Evolutionary conservation across 2,888 invertebrate genomes (phyloP).

Genomic region (Agrotis puta): DNA sequence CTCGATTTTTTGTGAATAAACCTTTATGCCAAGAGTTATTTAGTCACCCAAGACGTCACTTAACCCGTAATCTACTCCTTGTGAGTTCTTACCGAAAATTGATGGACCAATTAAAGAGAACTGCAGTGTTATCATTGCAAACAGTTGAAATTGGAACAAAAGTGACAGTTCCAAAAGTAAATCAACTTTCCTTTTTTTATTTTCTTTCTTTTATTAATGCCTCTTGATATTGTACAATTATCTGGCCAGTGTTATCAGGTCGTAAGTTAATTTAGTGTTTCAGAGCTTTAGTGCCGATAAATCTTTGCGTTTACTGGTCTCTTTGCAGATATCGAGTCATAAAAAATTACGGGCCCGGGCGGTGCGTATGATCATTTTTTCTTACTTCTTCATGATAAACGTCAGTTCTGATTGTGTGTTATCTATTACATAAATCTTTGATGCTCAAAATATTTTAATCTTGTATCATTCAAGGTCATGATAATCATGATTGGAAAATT

Average conservation of each 20-base stretch:
- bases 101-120: constrained; percentile 67
- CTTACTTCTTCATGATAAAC: constrained; percentile 35
- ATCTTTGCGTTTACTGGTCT: constrained; percentile 39
- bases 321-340: constrained; percentile 39
- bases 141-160: constrained; percentile 47
- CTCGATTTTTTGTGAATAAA: not conserved
- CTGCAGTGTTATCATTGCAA: constrained; percentile 50
- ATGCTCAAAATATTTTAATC: constrained; percentile 23
- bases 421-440: constrained; percentile 48
- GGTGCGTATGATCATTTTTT: constrained; percentile 40
- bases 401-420: constrained; percentile 25
- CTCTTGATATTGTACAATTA: constrained; percentile 45
- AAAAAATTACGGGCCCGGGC: constrained; percentile 46
- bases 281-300: constrained; percentile 52
- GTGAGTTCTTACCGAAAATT: constrained; percentile 60
- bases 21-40: constrained; percentile 25
- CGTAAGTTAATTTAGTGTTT: constrained; percentile 56
- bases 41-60: constrained; percentile 21
- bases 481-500: not conserved
- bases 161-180: constrained; percentile 47
- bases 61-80: constrained; percentile 39
- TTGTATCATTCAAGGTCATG: constrained; percentile 20
- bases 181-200: constrained; percentile 57
- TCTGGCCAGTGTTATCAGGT: constrained; percentile 46
- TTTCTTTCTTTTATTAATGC: constrained; percentile 30